Evolutionary conservation across 2,888 invertebrate species (phyloP).

Genomic region (Willowsia nigromaculata): DNA sequence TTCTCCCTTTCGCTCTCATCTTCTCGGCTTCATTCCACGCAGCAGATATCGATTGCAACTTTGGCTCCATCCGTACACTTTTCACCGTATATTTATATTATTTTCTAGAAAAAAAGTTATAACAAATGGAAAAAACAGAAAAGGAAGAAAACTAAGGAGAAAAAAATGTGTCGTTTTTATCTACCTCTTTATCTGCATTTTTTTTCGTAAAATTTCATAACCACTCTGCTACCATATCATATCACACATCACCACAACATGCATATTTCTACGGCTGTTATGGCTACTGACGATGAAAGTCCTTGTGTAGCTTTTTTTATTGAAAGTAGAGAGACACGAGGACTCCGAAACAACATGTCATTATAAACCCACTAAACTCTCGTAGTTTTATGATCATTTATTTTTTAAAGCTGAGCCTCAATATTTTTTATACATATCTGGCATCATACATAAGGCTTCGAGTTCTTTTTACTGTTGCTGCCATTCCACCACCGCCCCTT

Average conservation of each 20-base stretch:
- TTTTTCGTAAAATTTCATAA: constrained; percentile 52
- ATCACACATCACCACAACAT: not conserved
- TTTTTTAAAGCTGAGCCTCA: not conserved
- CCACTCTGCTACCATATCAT: not conserved
- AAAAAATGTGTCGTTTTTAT: constrained; percentile 52
- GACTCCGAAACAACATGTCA: not conserved
- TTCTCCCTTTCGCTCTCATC: not conserved
- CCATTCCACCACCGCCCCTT: not conserved
- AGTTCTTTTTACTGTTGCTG: not conserved
- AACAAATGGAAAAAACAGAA: not conserved
- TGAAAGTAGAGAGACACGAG: not conserved
- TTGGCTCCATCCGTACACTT: constrained; percentile 46
- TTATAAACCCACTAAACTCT: not conserved
- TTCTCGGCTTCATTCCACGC: constrained; percentile 70
- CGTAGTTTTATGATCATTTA: not conserved
- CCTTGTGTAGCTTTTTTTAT: not conserved
- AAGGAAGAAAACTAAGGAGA: not conserved
- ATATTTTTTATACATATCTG: not conserved
- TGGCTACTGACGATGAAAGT: constrained; percentile 17
- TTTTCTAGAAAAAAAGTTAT: constrained; percentile 27
- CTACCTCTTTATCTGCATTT: constrained; percentile 28
- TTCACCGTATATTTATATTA: constrained; percentile 57
- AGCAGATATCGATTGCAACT: constrained; percentile 75
- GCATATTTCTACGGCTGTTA: not conserved
- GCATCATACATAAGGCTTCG: not conserved